A percentile compares a stretch with the other conserved stretches of the same genome.
These are phyloP conservation scores for Strix uralensis DNA, from an alignment of 2,113 vertebrate genomes.

Conservation along the genomic window DNA sequence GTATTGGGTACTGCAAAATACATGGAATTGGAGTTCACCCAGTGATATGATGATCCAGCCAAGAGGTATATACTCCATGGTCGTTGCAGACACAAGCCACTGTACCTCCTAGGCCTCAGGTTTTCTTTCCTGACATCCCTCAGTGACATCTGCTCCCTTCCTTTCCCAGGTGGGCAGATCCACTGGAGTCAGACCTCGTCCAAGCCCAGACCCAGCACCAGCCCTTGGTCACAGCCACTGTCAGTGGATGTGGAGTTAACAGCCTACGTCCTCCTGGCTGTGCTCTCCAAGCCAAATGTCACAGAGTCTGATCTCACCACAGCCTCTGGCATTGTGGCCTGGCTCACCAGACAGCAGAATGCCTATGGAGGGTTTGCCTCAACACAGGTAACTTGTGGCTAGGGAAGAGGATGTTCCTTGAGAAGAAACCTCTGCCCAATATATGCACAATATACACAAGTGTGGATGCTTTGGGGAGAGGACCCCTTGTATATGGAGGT, in stretches of 20 bases:
- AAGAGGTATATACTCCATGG: background rate
- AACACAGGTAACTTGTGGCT: slow-evolving; percentile 77
- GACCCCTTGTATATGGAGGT: background rate
- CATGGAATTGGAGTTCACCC: background rate
- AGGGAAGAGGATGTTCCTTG: background rate
- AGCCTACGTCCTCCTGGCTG: slow-evolving; percentile 77
- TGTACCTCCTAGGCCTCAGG: background rate
- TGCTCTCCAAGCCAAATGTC: slow-evolving; percentile 61
- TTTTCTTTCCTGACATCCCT: background rate
- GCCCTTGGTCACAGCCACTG: slow-evolving; percentile 41
- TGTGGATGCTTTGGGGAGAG: background rate
- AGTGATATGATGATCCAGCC: background rate
- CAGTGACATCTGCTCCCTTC: background rate
- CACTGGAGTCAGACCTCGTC: slow-evolving; percentile 54
- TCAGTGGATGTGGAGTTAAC: slow-evolving; percentile 76
- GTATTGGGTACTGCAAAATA: background rate
- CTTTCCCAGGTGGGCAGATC: slow-evolving; percentile 49
- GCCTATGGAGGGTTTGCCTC: slow-evolving; percentile 85
- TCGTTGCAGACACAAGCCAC: background rate
- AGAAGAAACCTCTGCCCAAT: background rate
- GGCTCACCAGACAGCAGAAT: slow-evolving; percentile 85
- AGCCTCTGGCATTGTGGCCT: slow-evolving; percentile 72
- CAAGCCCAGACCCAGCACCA: background rate
- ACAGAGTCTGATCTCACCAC: slow-evolving; percentile 67
- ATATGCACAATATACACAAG: background rate